Conservation (phyloP, 2,113 vertebrate genomes). For the Halcyon malimbica region DNA sequence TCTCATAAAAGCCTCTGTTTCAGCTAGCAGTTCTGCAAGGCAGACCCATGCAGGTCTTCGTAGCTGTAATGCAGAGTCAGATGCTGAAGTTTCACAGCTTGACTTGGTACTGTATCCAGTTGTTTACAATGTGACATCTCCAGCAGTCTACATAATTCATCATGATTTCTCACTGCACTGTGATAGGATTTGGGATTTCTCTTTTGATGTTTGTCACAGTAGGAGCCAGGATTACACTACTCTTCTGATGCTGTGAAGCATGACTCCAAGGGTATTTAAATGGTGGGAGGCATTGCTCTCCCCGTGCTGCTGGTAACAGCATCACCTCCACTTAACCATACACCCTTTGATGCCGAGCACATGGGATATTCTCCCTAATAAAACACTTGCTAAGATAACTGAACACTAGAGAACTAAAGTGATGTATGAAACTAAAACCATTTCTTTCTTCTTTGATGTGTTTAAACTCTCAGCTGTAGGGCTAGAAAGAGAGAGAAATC, state of each 20-base stretch:
- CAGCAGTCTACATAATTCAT: not conserved
- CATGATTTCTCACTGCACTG: not conserved
- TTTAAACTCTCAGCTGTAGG: not conserved
- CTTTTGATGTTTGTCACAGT: not conserved
- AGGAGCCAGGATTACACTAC: not conserved
- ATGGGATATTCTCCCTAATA: not conserved
- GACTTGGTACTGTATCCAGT: not conserved
- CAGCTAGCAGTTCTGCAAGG: not conserved
- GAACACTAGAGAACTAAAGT: not conserved
- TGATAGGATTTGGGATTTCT: not conserved
- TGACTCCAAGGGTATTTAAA: not conserved
- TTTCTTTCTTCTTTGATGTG: not conserved
- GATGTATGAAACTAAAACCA: not conserved
- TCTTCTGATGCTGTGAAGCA: not conserved
- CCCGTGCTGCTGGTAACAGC: not conserved
- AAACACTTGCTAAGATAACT: not conserved
- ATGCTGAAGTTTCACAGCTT: not conserved
- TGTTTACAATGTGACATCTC: not conserved
- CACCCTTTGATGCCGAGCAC: fast-evolving
- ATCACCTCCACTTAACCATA: not conserved
- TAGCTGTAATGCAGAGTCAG: not conserved
- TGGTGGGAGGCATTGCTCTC: not conserved
- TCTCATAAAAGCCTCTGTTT: not conserved
- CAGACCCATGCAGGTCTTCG: not conserved
- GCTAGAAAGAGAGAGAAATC: not conserved